phyloP scores from a whole-genome alignment of 2,888 invertebrate genomes.

The Steinernema hermaphroditum region DNA sequence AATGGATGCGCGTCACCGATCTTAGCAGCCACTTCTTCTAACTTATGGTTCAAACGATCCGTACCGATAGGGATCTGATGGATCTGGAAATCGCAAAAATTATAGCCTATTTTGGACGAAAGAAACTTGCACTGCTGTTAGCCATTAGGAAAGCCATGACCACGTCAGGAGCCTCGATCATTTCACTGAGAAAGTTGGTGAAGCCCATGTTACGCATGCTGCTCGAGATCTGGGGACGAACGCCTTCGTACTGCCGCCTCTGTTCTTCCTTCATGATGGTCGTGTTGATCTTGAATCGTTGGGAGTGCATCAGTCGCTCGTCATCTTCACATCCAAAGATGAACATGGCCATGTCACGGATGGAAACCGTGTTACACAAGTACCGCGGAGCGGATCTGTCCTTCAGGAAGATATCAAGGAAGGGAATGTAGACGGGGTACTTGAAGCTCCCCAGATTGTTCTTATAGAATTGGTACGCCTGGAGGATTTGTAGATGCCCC shows the following conservation, averaged over 20 bases:
- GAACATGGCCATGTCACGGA: constrained; percentile 54
- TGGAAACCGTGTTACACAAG: constrained; percentile 48
- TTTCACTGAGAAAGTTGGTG: constrained; percentile 40
- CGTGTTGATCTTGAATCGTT: constrained; percentile 42
- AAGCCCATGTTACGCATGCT: constrained; percentile 47
- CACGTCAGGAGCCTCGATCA: constrained; percentile 43
- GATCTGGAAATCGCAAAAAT: constrained; percentile 33
- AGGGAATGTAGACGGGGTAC: constrained; percentile 50
- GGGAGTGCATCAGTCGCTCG: constrained; percentile 44
- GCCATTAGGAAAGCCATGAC: constrained; percentile 40
- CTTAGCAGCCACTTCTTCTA: constrained; percentile 36
- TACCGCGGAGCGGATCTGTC: constrained; percentile 34
- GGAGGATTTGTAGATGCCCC: background rate
- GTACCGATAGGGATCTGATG: constrained; percentile 46
- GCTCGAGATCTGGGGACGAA: constrained; percentile 3
- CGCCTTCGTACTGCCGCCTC: constrained; percentile 19
- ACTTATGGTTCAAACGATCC: constrained; percentile 35
- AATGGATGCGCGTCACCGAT: constrained; percentile 31
- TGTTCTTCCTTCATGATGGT: constrained; percentile 42
- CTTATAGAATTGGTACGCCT: constrained; percentile 47
- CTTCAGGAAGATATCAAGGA: constrained; percentile 45
- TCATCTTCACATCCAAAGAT: constrained; percentile 52
- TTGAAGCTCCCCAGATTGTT: constrained; percentile 44
- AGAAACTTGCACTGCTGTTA: constrained; percentile 28
- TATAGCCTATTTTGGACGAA: background rate